phyloP scores from a whole-genome alignment of 35 echinoderm and acorn worm species.

The Holothuria glaberrima region DNA sequence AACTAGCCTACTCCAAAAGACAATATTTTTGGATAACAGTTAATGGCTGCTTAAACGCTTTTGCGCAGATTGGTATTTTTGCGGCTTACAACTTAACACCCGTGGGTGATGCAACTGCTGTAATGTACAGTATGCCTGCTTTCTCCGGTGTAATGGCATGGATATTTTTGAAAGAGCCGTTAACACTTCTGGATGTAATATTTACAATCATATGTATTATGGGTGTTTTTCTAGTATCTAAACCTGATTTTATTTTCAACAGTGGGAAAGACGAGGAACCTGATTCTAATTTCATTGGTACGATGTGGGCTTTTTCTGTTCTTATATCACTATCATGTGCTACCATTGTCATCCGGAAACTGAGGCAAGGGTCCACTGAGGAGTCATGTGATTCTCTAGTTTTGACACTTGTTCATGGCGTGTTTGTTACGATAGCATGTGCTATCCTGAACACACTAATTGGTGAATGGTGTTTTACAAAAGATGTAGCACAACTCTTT shows the following conservation, averaged over 20 bases:
- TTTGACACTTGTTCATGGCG: neutral
- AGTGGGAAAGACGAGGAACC: neutral
- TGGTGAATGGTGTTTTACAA: neutral
- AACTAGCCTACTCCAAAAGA: neutral
- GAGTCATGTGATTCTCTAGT: too few relatives aligned
- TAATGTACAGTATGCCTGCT: constrained; percentile 15
- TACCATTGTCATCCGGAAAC: neutral
- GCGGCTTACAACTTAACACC: neutral
- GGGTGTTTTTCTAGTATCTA: constrained; percentile 35
- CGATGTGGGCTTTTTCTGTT: neutral
- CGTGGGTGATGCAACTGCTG: constrained; percentile 51
- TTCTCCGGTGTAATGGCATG: constrained; percentile 27
- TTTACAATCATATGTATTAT: neutral
- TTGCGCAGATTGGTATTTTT: neutral
- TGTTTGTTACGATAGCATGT: neutral
- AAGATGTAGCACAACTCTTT: neutral
- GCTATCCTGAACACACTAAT: neutral
- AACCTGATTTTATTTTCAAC: constrained; percentile 36
- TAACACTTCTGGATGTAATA: constrained; percentile 2
- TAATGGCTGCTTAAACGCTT: neutral
- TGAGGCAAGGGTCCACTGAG: neutral
- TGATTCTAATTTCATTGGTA: neutral
- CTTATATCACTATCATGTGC: neutral
- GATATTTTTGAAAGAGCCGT: constrained; percentile 40
- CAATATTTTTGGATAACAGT: neutral